phyloP scores from a whole-genome alignment of 2,113 vertebrate genomes.

The Pomatostomus ruficeps region DNA sequence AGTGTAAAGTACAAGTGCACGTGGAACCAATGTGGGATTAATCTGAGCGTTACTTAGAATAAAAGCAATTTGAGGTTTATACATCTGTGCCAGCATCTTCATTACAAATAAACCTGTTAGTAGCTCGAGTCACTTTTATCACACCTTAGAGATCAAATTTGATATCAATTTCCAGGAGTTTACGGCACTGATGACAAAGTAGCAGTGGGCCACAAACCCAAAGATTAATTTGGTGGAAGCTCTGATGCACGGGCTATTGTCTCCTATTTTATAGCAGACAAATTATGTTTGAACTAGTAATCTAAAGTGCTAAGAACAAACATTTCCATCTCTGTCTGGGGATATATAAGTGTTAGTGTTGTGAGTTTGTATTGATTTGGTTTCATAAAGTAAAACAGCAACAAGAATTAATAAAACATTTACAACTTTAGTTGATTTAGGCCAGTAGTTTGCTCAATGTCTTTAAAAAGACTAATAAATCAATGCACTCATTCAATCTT shows the following conservation, averaged over 20 bases:
- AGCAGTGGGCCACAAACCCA: slow-evolving; percentile 18
- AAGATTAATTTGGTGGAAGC: slow-evolving; percentile 35
- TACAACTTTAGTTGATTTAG: slow-evolving; percentile 69
- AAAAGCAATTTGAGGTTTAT: not conserved
- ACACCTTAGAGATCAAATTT: slow-evolving; percentile 24
- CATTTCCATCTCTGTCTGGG: slow-evolving; percentile 47
- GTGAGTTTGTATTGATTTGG: slow-evolving; percentile 60
- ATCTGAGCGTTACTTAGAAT: not conserved
- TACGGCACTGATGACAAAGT: not conserved
- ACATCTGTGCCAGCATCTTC: not conserved
- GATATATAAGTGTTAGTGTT: slow-evolving; percentile 58
- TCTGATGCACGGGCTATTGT: slow-evolving; percentile 17
- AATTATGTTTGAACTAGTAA: slow-evolving; percentile 57
- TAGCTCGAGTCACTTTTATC: not conserved
- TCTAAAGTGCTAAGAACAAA: slow-evolving; percentile 34
- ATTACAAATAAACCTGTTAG: slow-evolving; percentile 15
- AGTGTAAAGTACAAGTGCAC: not conserved
- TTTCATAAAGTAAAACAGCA: slow-evolving; percentile 70
- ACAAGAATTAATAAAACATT: slow-evolving; percentile 76
- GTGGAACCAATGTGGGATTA: not conserved
- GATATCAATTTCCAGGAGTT: slow-evolving; percentile 30
- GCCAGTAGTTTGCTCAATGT: slow-evolving; percentile 56
- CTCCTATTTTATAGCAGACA: slow-evolving; percentile 27
- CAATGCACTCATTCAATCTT: slow-evolving; percentile 64
- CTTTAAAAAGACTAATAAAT: slow-evolving; percentile 73